phyloP scores from a whole-genome alignment of 2,888 invertebrate genomes.

The Euplagia quadripunctaria region DNA sequence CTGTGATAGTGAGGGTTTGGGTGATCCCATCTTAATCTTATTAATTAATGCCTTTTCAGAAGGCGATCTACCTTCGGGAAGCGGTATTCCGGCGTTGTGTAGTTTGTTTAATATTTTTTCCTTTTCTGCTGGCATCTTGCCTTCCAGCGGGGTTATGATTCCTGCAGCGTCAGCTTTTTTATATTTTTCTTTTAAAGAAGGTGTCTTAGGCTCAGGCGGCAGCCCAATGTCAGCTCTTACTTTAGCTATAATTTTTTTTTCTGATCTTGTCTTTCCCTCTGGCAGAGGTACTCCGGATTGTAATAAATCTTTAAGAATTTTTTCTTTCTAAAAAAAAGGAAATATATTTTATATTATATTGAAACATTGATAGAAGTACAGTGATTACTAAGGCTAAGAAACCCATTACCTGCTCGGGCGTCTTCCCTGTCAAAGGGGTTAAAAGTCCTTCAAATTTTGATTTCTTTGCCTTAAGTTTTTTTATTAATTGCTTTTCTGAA shows the following conservation, averaged over 20 bases:
- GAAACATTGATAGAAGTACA: not conserved
- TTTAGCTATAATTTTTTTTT: no score
- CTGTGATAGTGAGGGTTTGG: conserved; percentile 1
- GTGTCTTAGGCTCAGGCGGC: no score
- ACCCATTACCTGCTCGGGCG: conserved; percentile 30
- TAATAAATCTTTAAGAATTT: conserved; percentile 45
- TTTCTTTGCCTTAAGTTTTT: not conserved
- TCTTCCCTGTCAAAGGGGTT: conserved; percentile 44
- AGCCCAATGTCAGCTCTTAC: no score
- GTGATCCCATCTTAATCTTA: not conserved
- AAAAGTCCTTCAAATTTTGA: no score
- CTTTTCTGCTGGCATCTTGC: no score
- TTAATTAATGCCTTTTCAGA: conserved; percentile 44
- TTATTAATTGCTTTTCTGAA: conserved; percentile 42
- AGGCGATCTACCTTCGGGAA: conserved; percentile 54
- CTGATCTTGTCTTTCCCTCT: not conserved
- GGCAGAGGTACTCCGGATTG: not conserved
- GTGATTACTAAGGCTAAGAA: not conserved
- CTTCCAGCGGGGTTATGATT: no score
- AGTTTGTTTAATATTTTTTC: conserved; percentile 2
- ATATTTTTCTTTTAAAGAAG: no score
- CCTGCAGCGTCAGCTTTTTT: no score
- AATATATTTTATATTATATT: not conserved
- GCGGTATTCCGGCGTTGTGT: not conserved
- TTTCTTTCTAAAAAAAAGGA: conserved; percentile 41